Evolutionary conservation across 2,888 invertebrate species (phyloP).

Genomic region (Miltochrista miniata): DNA sequence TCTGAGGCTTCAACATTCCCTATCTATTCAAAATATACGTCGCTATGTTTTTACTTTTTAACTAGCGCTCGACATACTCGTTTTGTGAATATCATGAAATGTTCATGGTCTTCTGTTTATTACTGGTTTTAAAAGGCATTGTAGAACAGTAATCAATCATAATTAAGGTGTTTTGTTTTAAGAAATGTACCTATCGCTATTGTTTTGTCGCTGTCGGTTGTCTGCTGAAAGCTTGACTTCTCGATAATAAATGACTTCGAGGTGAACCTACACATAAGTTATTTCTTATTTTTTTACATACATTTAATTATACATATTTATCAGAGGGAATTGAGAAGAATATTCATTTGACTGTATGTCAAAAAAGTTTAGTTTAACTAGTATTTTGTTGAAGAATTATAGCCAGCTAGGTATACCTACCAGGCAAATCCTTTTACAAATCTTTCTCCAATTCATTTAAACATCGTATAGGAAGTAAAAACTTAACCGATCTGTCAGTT

Average conservation of each 20-base stretch:
- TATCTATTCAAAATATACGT: constrained; percentile 14
- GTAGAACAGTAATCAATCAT: not conserved
- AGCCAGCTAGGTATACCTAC: no score
- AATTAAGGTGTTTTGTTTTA: constrained; percentile 1
- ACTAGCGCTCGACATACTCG: not conserved
- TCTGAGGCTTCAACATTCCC: constrained; percentile 22
- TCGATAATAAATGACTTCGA: constrained; percentile 48
- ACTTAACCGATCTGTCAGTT: constrained; percentile 33
- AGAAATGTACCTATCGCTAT: constrained; percentile 29
- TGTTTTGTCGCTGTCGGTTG: no score
- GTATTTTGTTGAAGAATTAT: no score
- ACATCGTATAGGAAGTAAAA: constrained; percentile 22
- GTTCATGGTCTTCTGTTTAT: not conserved
- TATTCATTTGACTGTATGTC: constrained; percentile 24
- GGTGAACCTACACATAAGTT: constrained; percentile 28
- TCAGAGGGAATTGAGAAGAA: constrained; percentile 21
- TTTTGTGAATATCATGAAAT: not conserved
- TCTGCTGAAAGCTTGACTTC: no score
- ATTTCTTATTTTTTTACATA: constrained; percentile 21
- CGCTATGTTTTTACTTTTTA: constrained; percentile 19
- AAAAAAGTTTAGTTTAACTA: no score
- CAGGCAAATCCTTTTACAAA: constrained; percentile 25
- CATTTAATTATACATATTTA: constrained; percentile 28
- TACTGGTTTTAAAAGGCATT: not conserved
- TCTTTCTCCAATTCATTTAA: constrained; percentile 19